Evolutionary conservation across 2,113 vertebrate genomes (phyloP), one percentile per base, ranked within the genome.

Genomic region (Psammodynastes pulverulentus): DNA sequence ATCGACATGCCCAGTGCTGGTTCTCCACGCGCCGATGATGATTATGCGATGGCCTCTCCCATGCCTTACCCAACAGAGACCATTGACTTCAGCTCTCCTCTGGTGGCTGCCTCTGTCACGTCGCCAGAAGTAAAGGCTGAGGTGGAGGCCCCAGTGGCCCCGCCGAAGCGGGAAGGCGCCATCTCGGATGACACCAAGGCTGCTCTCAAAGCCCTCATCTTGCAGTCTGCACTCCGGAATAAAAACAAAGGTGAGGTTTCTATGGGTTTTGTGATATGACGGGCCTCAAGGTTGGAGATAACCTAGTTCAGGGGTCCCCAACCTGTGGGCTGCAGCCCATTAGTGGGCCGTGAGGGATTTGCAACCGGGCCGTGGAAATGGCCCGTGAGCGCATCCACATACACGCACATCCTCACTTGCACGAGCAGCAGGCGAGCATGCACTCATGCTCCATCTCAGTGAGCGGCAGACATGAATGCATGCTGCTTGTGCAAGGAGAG

Each of bases 101-200:
- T 85, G 4, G 0, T 0, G 89, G 89, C 5, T 48, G 88, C 24
- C 85, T 29, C 93, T 0, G 92, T 92, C 53, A 93, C 51, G 51
- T 93, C 46, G 0, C 97, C 97, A 1, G 67, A 89, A 8, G 96
- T 97, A 17, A 96, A 96, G n/a, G 94, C 91, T 0, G 97, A 97
- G 93, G 92, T 95, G 6, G 97, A 94, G 24, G 98, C 97, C 12
- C 97, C 96, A 0, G 3, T 23, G 5, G 88, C 88, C 0, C 95
- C 93, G 0, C 96, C 98, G 3, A 98, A 98, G 91, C 98, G 97
- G 90, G 99, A 99, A 6, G 98, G 98, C 0, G 98, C 98, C 39
- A 99, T 99, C 96, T 99, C 99, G 0, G 98, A 99, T 8, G 98
- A 99, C 91, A 99, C 99, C 54, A 99, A 99, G 95, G 98, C 98